These are phyloP conservation scores for Tenodera sinensis DNA, from an alignment of 2,888 invertebrate genomes.

Conservation along the genomic window DNA sequence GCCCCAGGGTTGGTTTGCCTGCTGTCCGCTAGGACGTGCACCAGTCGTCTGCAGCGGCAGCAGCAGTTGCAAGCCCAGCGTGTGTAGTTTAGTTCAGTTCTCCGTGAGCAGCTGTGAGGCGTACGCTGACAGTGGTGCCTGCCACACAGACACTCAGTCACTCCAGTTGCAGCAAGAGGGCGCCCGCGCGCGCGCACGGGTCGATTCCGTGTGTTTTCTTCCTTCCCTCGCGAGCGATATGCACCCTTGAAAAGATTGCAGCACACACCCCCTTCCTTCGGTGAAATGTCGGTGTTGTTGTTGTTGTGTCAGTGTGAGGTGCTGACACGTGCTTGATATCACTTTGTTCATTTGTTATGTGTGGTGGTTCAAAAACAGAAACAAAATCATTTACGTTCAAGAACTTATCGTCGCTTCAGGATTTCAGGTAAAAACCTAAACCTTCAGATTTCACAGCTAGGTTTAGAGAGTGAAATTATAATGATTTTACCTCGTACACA, in stretches of 20 bases:
- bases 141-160: background rate
- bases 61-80: background rate
- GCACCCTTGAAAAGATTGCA: background rate
- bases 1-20: slow-evolving; percentile 16
- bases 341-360: background rate
- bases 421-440: background rate
- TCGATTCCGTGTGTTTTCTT: background rate
- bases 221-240: background rate
- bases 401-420: background rate
- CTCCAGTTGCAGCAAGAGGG: background rate
- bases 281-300: background rate
- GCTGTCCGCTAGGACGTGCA: slow-evolving; percentile 14
- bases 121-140: background rate
- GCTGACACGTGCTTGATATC: background rate
- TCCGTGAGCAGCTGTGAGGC: background rate
- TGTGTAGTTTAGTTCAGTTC: background rate
- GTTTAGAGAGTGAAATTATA: too few species aligned
- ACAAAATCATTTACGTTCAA: background rate
- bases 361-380: background rate
- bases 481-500: too few species aligned
- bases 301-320: background rate
- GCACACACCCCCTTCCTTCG: background rate
- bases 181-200: background rate
- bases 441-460: too few species aligned
- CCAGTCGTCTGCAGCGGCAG: background rate